Evolutionary conservation across 1,140 invertebrate species (phyloP), one percentile per base, ranked within the genome.

Genomic region (Holcopasites calliopsidis): DNA sequence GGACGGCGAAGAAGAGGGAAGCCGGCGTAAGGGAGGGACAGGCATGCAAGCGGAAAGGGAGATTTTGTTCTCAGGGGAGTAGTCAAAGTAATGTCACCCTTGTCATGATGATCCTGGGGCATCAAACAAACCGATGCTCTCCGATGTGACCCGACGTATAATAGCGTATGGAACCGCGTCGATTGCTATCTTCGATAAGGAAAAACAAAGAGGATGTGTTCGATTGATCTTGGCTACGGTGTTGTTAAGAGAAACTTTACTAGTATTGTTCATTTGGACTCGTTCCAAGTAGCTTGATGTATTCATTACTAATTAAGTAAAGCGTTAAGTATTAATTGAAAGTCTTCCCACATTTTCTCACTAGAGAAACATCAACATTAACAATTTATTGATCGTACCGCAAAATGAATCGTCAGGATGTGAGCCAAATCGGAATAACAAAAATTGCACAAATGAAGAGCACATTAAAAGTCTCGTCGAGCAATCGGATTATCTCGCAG

Each of bases 11-110:
- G 60, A 68, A 68, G 80, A 64, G 76, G 79, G 84, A 85, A 80
- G 77, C 8, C 4, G 54, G 57, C 74, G 71, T 71, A 76, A 86
- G 31, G 33, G 40, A 60, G 23, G 47, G 38, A 23, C 3, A 61
- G 42, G 40, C 65, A 54, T 77, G 76, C 75, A 80, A 71, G 76
- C 85, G 82, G 85, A 89, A 84, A 90, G 89, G 89, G 88, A 88
- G 84, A 91, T 90, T 88, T 89, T 89, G 86, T 89, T 90, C 91
- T 91, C 88, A 88, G 71, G 90, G 90, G 89, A 91, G 87, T 88
- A 91, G 90, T 92, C 89, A 91, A 92, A 91, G 90, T 88, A 77
- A 42, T 68, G 50, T 74, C 82, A 85, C 84, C 87, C 88, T 87
- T 88, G 84, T 87, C 86, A 88, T 88, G 88, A 89, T 84, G 89